A percentile compares a stretch with the other conserved stretches of the same genome.
phyloP scores from a whole-genome alignment of 37 sponge, comb jelly and placozoan species.

The Aphrocallistes beatrix region DNA sequence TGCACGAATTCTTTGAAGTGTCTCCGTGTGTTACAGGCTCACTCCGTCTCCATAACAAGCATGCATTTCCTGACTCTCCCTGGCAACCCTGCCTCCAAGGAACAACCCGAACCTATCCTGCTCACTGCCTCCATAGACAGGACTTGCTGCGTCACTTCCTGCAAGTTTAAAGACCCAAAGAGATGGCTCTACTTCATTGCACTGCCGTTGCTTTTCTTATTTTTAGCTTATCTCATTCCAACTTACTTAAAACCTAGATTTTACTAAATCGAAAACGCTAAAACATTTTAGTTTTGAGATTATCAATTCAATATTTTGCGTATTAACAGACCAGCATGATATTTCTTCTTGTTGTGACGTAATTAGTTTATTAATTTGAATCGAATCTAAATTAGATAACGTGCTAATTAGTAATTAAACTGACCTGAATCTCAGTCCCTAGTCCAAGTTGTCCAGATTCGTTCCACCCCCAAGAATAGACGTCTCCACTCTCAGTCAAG shows the following conservation, averaged over 20 bases:
- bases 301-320: neutral
- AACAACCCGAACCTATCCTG: neutral
- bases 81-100: neutral
- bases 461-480: constrained; percentile 33
- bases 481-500: constrained; percentile 18
- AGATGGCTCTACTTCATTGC: neutral
- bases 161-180: neutral
- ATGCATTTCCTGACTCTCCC: neutral
- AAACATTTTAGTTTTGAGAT: neutral
- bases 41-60: neutral
- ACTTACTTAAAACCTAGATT: neutral
- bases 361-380: neutral
- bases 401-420: neutral
- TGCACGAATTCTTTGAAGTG: neutral
- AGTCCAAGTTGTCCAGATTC: constrained; percentile 22
- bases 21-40: neutral
- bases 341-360: too few species aligned
- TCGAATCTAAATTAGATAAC: too few species aligned
- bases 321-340: too few species aligned
- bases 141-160: neutral
- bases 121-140: neutral
- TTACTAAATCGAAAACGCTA: neutral
- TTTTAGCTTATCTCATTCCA: neutral
- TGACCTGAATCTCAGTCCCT: neutral
- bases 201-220: neutral